Percentiles rank a stretch among this genome's conserved stretches.
Conservation (phyloP, 2,888 invertebrate genomes). For the Sinodicranocentrus sp. region DNA sequence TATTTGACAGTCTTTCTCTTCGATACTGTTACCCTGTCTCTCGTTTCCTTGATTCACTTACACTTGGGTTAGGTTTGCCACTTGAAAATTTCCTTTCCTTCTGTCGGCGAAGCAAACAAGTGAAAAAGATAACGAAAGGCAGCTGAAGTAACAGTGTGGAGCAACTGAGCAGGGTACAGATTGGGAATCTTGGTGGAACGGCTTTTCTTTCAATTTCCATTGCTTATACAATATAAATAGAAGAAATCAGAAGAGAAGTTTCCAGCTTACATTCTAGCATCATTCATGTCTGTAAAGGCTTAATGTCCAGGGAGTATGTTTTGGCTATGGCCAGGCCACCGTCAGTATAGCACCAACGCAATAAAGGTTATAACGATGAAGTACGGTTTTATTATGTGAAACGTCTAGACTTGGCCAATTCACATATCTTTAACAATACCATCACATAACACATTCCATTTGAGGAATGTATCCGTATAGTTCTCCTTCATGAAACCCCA, state of each 20-base stretch:
- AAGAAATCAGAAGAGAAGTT: constrained; percentile 5
- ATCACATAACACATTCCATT: no score
- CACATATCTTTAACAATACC: no score
- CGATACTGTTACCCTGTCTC: not conserved
- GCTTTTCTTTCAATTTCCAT: constrained; percentile 37
- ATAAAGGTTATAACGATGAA: no score
- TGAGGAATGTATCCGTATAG: no score
- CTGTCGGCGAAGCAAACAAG: constrained; percentile 45
- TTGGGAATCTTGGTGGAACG: constrained; percentile 15
- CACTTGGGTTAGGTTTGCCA: constrained; percentile 23
- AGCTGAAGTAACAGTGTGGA: constrained; percentile 12
- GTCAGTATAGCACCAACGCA: no score
- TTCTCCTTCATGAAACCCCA: no score
- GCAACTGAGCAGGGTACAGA: constrained; percentile 13
- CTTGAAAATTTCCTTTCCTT: constrained; percentile 32
- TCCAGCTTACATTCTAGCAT: not conserved
- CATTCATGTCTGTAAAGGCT: not conserved
- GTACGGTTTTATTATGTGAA: no score
- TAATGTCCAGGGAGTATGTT: no score
- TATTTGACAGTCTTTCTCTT: constrained; percentile 10
- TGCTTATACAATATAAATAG: constrained; percentile 38
- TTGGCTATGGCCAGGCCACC: no score
- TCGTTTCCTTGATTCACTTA: constrained; percentile 46
- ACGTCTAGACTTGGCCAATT: no score
- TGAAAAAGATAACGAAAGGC: constrained; percentile 20